Evolutionary conservation across 2,888 invertebrate species (phyloP).

Genomic region (Archips crataeganus): DNA sequence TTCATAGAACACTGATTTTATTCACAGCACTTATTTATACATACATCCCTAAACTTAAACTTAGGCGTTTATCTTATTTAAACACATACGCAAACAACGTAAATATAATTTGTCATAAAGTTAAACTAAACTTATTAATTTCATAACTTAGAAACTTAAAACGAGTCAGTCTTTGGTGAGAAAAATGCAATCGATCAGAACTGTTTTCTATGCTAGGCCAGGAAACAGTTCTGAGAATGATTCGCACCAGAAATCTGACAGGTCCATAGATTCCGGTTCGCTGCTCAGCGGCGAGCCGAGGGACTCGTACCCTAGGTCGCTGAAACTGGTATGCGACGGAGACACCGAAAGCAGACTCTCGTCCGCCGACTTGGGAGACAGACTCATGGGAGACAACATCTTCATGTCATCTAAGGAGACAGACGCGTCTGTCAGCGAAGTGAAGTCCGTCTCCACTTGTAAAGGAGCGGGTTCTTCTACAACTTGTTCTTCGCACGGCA

Average conservation of each 20-base stretch:
- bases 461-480: slow-evolving; percentile 64
- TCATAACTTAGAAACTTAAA: slow-evolving; percentile 56
- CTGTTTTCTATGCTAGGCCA: slow-evolving; percentile 84
- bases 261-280: slow-evolving; percentile 77
- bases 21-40: slow-evolving; percentile 62
- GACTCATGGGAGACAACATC: slow-evolving; percentile 77
- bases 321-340: slow-evolving; percentile 75
- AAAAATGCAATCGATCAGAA: slow-evolving; percentile 60
- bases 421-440: slow-evolving; percentile 57
- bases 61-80: slow-evolving; percentile 48
- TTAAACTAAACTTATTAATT: slow-evolving; percentile 49
- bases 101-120: slow-evolving; percentile 57
- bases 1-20: slow-evolving; percentile 51
- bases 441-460: slow-evolving; percentile 66
- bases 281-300: slow-evolving; percentile 81
- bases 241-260: slow-evolving; percentile 90
- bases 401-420: slow-evolving; percentile 76
- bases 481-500: slow-evolving; percentile 86
- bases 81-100: slow-evolving; percentile 49
- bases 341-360: slow-evolving; percentile 72
- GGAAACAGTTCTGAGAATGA: slow-evolving; percentile 93
- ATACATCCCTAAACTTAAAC: slow-evolving; percentile 66
- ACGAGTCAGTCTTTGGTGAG: slow-evolving; percentile 83
- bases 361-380: slow-evolving; percentile 69
- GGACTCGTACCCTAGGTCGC: slow-evolving; percentile 81